Evolutionary conservation across 2,797 vertebrate genomes (phyloP), one percentile per base, ranked within the genome.

Genomic region (Chaetodon trifasciatus): DNA sequence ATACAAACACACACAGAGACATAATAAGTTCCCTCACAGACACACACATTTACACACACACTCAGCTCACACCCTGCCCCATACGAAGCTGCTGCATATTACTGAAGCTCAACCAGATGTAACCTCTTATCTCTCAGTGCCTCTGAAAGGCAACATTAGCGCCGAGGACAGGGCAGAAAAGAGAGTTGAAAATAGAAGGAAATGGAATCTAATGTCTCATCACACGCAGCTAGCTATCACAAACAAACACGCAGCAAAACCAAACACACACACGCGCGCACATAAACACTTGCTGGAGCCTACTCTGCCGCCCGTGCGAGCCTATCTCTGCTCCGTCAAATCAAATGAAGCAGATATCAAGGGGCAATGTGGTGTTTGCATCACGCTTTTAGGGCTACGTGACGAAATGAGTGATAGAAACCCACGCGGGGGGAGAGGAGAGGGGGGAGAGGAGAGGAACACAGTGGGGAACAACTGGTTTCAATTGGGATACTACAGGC

Each of bases 81-180:
- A 95, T 94, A 93, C 93, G 71, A 95, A 95, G 96, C 92, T 87
- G 92, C 92, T 94, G 93, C 95, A 94, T 95, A 94, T 94, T 93
- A 93, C 83, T 95, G 95, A 97, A 96, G 93, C 93, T 92, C 96
- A 97, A 98, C 96, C 97, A 98, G 97, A 98, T 98, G 96, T 96
- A 97, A 93, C 95, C 94, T 96, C 96, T 97, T 97, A 97, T 97
- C 96, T 94, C 91, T 91, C 94, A 90, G 87, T 90, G 91, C 93
- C 87, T 96, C 88, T 95, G 94, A 94, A 96, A 96, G 97, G 95
- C 95, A 97, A 96, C 95, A 93, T 96, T 96, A 93, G 95, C 13
- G 15, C 70, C 8, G 76, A 88, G 89, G 83, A 90, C 82, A 70
- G 76, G 78, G 57, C 78, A 83, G 85, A 79, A 75, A 78, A 82